Base-by-base conservation (phyloP, 1,140 invertebrate species). In the Popillia japonica region DNA sequence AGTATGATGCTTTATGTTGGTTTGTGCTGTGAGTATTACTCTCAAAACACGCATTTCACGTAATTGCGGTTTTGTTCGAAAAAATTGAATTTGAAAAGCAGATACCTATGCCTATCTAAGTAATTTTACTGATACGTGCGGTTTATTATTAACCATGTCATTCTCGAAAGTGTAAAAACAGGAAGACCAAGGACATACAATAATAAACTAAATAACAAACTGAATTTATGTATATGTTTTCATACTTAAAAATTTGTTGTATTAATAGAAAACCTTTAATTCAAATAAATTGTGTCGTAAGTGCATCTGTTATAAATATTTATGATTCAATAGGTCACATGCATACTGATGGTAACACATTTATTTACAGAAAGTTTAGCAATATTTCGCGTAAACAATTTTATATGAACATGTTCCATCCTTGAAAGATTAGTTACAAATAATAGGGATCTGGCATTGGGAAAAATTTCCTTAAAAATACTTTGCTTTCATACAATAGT, bases 361-460 rank as follows among this genome's bases (percentile, higher is more conserved):
- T 55, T 55, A 17, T 55, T 55, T 55, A 55, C 48, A 55, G 14
- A 55, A 17, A 55, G 14, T 55, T 17, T n/a, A 55, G 9, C 48
- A 55, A 55, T 55, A 55, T 55, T 55, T 55, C 14, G 17, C 14
- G 14, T 17, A 55, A n/a, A 55, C 48, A 40, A n/a, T 40, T 40
- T 72, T 44, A 77, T 17, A 20, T 44, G 9, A 75, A 27, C 44
- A 44, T 27, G n/a, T 40, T 27, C 72, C 40, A 76, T 79, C 44
- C 80, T 83, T 80, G 84, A 84, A 85, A 86, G 81, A 87, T 85
- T 80, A 61, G 10, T 64, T 22, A 40, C n/a, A 68, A 59, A 11
- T 10, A 55, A 40, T 40, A n/a, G 44, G 20, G 73, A 17, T n/a
- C 17, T 42, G 40, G 42, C 17, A 55, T 6, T 17, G 7, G 17